Evolutionary conservation across 1,140 invertebrate species (phyloP), one percentile per base, ranked within the genome.

Genomic region (Rhagoletis zephyria): DNA sequence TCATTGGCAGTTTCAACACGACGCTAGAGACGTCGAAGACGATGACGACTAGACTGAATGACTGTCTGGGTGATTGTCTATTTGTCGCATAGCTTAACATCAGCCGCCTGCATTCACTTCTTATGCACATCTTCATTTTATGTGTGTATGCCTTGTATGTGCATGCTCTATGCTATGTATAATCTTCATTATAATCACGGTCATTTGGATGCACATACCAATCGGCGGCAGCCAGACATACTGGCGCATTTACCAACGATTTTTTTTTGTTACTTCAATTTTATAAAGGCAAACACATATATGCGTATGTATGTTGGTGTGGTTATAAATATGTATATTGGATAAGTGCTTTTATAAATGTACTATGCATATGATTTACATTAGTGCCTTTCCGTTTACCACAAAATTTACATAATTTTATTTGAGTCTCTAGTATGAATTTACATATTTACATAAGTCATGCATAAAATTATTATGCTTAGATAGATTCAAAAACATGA

Each of bases 381-480:
- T 63, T 63, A 63, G 30, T 67, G 30, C 16, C 16, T 81, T 81
- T 81, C 74, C 74, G 74, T 81, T 56, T 81, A 19, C 19, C 74
- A 81, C 74, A 56, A 56, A 81, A 81, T 81, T 81, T 81, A 81
- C 74, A 81, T 81, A 81, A 56, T 81, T 81, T 65, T 30, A 30
- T 65, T 10, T 67, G 30, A 42, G 6, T 1, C 6, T 60, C 59
- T 67, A 30, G 30, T 30, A 74, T 74, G 67, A 74, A 14, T 48
- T 40, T 67, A 30, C 30, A 30, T 30, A 30, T 30, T 40, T 67
- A 12, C 19, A 40, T 3, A 67, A 67, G 40, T 67, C 64, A 10
- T 3, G 64, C 64, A 42, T 67, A 67, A 10, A 30, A 67, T 67
- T 42, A 67, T 64, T 3, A 30, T 30, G 30, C 30, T 30, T 30